phyloP scores from a whole-genome alignment of 2,113 vertebrate species.

The Cyprinodon brontotheroides region DNA sequence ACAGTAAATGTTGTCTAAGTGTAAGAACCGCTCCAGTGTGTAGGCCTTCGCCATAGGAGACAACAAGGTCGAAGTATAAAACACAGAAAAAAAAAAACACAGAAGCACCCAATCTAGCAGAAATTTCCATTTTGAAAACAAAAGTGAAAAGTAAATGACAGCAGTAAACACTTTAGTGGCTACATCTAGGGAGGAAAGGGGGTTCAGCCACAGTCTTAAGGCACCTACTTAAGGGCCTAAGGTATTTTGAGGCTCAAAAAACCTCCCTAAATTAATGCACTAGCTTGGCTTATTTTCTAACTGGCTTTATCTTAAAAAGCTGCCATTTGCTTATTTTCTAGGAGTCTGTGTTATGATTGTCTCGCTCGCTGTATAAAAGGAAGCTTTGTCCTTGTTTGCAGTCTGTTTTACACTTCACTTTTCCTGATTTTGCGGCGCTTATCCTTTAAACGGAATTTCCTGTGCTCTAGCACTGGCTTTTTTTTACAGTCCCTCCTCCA shows the following conservation, averaged over 20 bases:
- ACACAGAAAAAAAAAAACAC: too few relatives aligned
- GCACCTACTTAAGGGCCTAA: neutral
- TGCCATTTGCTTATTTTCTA: slow-evolving; percentile 37
- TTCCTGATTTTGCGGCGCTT: slow-evolving; percentile 38
- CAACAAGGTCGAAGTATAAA: too few relatives aligned
- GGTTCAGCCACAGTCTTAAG: too few relatives aligned
- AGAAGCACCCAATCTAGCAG: too few relatives aligned
- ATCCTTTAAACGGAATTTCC: slow-evolving; percentile 77
- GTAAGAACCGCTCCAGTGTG: too few relatives aligned
- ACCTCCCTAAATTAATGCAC: neutral
- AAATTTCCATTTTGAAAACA: too few relatives aligned
- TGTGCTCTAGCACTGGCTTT: slow-evolving; percentile 56
- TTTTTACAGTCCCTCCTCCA: slow-evolving; percentile 52
- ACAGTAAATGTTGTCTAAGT: too few relatives aligned
- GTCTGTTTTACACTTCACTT: slow-evolving; percentile 52
- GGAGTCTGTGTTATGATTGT: slow-evolving; percentile 61
- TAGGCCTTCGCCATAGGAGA: too few relatives aligned
- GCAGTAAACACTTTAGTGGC: too few relatives aligned
- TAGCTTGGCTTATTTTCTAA: slow-evolving; percentile 17
- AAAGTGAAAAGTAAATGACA: too few relatives aligned
- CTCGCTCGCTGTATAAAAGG: slow-evolving; percentile 49
- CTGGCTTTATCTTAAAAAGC: slow-evolving; percentile 28
- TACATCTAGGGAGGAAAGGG: neutral
- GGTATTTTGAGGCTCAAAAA: neutral
- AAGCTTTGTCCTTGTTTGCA: slow-evolving; percentile 49